These are phyloP conservation scores for Noctilio leporinus DNA, from an alignment of 2,113 vertebrate species.

Conservation along the genomic window DNA sequence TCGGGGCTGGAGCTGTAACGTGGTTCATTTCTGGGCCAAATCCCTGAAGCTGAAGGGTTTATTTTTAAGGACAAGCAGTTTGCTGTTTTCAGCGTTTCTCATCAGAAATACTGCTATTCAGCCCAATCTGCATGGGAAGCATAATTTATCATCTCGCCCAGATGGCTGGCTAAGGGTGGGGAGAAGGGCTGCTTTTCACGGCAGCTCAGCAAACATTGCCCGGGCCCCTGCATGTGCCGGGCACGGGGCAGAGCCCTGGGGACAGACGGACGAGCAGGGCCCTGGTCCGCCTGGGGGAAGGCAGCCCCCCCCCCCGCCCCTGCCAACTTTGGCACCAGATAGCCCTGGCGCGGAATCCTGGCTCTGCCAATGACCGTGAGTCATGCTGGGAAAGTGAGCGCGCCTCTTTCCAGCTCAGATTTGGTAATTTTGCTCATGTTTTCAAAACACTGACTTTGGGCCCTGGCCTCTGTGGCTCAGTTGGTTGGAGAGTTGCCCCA, in stretches of 20 bases:
- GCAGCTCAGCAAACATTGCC: slow-evolving; percentile 54
- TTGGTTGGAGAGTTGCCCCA: too few relatives aligned
- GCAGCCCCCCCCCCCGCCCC: not conserved
- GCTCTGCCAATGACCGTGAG: not conserved
- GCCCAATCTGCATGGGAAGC: slow-evolving; percentile 68
- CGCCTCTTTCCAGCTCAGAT: not conserved
- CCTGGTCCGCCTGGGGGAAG: not conserved
- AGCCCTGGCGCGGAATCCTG: not conserved
- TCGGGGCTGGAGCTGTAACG: slow-evolving; percentile 23
- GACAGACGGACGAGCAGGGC: not conserved
- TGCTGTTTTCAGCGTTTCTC: slow-evolving; percentile 72
- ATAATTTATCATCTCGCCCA: slow-evolving; percentile 70
- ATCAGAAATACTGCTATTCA: slow-evolving; percentile 72
- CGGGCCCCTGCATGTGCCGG: slow-evolving; percentile 6
- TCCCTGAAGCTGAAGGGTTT: slow-evolving; percentile 49
- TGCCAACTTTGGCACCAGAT: not conserved
- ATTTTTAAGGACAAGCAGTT: slow-evolving; percentile 69
- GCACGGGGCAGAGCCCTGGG: not conserved
- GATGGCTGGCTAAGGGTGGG: slow-evolving; percentile 60
- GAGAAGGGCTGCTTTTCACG: slow-evolving; percentile 46
- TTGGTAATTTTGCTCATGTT: not conserved
- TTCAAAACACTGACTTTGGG: not conserved
- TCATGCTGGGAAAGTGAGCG: not conserved
- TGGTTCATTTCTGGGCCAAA: slow-evolving; percentile 61
- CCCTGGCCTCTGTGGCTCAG: not conserved